phyloP scores from a whole-genome alignment of 2,888 invertebrate species.

The Tolmerus cingulatus region DNA sequence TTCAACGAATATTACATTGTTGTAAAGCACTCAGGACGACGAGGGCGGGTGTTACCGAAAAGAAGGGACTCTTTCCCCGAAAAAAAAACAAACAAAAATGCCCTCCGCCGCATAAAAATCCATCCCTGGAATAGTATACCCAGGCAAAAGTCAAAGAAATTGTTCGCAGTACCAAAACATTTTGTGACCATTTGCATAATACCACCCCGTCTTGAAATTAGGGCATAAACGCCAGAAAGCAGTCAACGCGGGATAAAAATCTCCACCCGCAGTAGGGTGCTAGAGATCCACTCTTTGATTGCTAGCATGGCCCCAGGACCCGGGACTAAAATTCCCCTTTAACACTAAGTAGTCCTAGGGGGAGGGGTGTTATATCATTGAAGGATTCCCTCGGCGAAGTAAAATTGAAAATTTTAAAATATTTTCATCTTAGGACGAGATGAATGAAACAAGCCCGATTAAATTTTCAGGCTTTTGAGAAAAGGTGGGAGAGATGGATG shows the following conservation, averaged over 20 bases:
- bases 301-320: background rate
- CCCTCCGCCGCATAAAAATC: background rate
- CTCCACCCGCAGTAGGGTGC: slow-evolving; percentile 12
- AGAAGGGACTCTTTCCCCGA: background rate
- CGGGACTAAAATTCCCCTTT: background rate
- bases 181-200: slow-evolving; percentile 35
- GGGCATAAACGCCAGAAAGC: slow-evolving; percentile 14
- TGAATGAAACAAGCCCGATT: background rate
- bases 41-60: background rate
- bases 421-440: background rate
- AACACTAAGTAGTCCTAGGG: background rate
- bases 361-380: background rate
- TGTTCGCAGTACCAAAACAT: slow-evolving; percentile 3
- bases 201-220: background rate
- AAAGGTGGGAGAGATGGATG: background rate
- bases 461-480: background rate
- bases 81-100: too few relatives aligned
- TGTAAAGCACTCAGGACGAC: background rate
- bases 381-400: background rate
- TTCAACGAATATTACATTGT: slow-evolving; percentile 10
- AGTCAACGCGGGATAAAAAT: slow-evolving; percentile 20
- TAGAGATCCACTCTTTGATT: background rate
- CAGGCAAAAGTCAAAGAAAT: background rate
- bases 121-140: background rate
- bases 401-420: background rate